Conservation (phyloP, 2,888 invertebrate species). For the Eulithis prunata region DNA sequence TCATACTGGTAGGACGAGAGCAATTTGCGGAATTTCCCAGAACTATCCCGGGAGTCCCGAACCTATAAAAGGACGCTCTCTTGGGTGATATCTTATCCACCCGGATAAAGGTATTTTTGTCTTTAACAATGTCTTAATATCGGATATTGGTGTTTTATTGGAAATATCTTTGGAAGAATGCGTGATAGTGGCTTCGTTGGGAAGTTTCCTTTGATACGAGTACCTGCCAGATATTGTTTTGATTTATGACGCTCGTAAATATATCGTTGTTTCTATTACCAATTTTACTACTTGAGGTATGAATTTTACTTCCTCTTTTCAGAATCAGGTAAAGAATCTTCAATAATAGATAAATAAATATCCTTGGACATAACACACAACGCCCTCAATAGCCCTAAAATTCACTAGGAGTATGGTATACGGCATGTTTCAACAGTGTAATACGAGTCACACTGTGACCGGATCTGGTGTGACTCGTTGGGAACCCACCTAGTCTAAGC, state of each 20-base stretch:
- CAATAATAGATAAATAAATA: too few species aligned
- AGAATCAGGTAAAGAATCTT: too few species aligned
- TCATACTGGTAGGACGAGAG: slow-evolving; percentile 14
- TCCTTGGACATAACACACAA: too few species aligned
- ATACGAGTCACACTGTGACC: too few species aligned
- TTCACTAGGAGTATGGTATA: too few species aligned
- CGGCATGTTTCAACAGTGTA: too few species aligned
- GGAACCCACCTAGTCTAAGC: too few species aligned
- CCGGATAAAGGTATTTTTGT: slow-evolving; percentile 40
- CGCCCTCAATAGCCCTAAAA: too few species aligned
- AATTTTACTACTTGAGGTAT: not conserved
- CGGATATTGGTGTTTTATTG: slow-evolving; percentile 42
- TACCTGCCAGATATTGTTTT: slow-evolving; percentile 1
- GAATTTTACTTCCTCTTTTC: not conserved
- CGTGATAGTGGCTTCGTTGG: slow-evolving; percentile 29
- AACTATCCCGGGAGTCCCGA: slow-evolving; percentile 34
- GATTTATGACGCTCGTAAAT: slow-evolving; percentile 1
- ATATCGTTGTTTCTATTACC: not conserved
- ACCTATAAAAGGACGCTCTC: slow-evolving; percentile 43
- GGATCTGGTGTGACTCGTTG: too few species aligned
- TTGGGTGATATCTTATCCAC: slow-evolving; percentile 36
- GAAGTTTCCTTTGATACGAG: slow-evolving; percentile 14
- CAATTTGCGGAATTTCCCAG: slow-evolving; percentile 42
- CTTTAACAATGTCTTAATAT: slow-evolving; percentile 50
- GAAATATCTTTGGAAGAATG: slow-evolving; percentile 40